These are phyloP conservation scores for Acanthosoma haemorrhoidale DNA, from an alignment of 2,888 invertebrate genomes.

Conservation along the genomic window DNA sequence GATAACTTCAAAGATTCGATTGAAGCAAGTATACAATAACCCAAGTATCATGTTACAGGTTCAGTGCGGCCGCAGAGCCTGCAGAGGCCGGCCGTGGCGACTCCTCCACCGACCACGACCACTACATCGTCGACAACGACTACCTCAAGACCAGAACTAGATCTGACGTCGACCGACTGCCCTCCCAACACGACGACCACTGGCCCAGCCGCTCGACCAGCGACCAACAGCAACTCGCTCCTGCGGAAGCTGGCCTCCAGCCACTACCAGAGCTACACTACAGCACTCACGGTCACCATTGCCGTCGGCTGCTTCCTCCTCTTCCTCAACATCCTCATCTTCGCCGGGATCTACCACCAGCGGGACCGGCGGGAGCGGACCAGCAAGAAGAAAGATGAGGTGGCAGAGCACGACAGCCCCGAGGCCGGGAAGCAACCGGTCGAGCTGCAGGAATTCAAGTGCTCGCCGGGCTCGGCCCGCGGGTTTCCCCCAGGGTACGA, in stretches of 20 bases:
- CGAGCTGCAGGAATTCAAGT: conserved; percentile 56
- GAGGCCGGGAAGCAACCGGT: conserved; percentile 42
- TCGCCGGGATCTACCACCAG: conserved; percentile 83
- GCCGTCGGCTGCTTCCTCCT: conserved; percentile 79
- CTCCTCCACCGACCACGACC: conserved; percentile 49
- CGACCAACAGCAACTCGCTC: conserved; percentile 58
- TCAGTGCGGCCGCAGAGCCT: conserved; percentile 69
- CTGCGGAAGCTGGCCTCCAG: conserved; percentile 71
- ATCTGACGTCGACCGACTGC: conserved; percentile 63
- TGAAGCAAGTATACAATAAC: no score
- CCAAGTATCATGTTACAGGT: conserved; percentile 54
- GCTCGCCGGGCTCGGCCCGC: conserved; percentile 43
- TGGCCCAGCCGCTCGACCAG: conserved; percentile 39
- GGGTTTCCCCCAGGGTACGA: conserved; percentile 42
- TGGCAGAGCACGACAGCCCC: conserved; percentile 51
- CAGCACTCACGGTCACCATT: conserved; percentile 80
- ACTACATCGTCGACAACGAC: conserved; percentile 48
- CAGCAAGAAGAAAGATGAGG: conserved; percentile 48
- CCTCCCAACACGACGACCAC: conserved; percentile 58
- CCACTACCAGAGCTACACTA: conserved; percentile 83
- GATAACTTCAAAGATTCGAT: no score
- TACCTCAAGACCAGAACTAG: conserved; percentile 43
- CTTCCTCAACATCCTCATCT: conserved; percentile 75
- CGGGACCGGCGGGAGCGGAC: conserved; percentile 58
- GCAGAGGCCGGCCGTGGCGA: conserved; percentile 58